Base-by-base conservation (phyloP, 2,113 vertebrate species). In the Mormyrus lacerda region DNA sequence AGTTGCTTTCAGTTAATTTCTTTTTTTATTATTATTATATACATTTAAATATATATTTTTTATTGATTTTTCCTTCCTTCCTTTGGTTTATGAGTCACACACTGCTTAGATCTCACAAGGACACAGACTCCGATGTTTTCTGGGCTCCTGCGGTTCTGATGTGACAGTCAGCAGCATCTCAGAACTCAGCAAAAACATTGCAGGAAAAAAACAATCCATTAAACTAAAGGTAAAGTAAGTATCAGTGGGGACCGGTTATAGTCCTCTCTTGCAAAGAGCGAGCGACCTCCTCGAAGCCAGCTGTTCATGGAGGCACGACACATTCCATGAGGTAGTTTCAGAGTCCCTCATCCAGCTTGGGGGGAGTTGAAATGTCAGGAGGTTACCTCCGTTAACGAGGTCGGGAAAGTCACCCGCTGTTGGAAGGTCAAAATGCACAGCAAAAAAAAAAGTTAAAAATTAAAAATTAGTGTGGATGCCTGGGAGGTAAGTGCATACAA, bases 351-450 rank as follows among this genome's bases (percentile, higher is more conserved):
- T 95, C 95, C 93, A 93, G 95, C 91, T 94, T 94, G 42, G 27
- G 94, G n/a, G 9, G n/a, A 65, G 93, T 95, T 95, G 95, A 96
- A 94, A 94, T 93, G 91, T 92, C 44, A 45, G 21, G 39, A 17
- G 89, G 93, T 91, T 86, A 91, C 90, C 89, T 83, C 84, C 27
- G 48, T 44, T 88, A 55, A 84, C 89, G 91, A 95, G 93, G 91
- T 95, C 95, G 97, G 96, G 94, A 95, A 96, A 95, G 95, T 95
- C 95, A 94, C 92, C 94, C 94, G 94, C 94, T 95, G 95, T 92
- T 94, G 95, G 95, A 95, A 89, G 94, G 95, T 95, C 95, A 93
- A 93, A 93, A 93, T 69, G 92, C 94, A 92, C 92, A 17, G 27
- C 24, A 88, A 88, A 82, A 88, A 13, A 13, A n/a, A 42, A 31